Evolutionary conservation across 2,888 invertebrate species (phyloP).

Genomic region (Scelioninae gen. 1): DNA sequence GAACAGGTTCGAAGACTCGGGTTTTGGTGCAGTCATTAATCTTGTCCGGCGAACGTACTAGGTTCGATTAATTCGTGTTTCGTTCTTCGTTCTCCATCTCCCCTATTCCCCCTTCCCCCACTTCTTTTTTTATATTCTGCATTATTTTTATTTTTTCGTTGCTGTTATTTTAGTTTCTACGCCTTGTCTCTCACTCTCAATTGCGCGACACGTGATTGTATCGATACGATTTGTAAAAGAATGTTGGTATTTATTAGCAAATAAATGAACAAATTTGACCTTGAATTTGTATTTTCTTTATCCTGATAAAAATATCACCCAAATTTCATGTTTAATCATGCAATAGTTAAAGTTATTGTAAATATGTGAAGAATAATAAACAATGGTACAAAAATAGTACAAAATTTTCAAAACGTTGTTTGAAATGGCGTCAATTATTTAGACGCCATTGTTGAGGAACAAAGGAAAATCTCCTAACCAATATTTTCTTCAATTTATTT

Average conservation of each 20-base stretch:
- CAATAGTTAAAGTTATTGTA: too few relatives aligned
- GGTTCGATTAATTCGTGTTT: constrained; percentile 73
- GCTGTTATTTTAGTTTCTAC: constrained; percentile 8
- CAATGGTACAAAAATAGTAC: too few relatives aligned
- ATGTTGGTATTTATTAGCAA: constrained; percentile 68
- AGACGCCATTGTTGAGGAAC: too few relatives aligned
- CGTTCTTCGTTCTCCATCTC: constrained; percentile 43
- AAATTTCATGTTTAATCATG: too few relatives aligned
- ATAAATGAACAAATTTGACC: constrained; percentile 65
- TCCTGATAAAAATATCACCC: too few relatives aligned
- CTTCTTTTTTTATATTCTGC: constrained; percentile 36
- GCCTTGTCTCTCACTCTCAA: neutral
- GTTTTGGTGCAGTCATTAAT: constrained; percentile 62
- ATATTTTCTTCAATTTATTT: too few relatives aligned
- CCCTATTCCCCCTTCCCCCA: neutral
- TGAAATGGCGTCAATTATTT: too few relatives aligned
- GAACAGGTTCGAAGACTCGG: constrained; percentile 62
- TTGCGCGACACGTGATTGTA: constrained; percentile 41
- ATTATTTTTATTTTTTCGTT: constrained; percentile 22
- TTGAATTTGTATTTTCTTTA: neutral
- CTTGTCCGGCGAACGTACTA: constrained; percentile 60
- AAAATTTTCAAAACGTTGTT: too few relatives aligned
- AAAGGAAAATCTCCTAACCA: too few relatives aligned
- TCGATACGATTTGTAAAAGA: constrained; percentile 64
- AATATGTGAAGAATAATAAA: too few relatives aligned